phyloP scores from a whole-genome alignment of 2,797 vertebrate genomes.

The Mastacembelus armatus region DNA sequence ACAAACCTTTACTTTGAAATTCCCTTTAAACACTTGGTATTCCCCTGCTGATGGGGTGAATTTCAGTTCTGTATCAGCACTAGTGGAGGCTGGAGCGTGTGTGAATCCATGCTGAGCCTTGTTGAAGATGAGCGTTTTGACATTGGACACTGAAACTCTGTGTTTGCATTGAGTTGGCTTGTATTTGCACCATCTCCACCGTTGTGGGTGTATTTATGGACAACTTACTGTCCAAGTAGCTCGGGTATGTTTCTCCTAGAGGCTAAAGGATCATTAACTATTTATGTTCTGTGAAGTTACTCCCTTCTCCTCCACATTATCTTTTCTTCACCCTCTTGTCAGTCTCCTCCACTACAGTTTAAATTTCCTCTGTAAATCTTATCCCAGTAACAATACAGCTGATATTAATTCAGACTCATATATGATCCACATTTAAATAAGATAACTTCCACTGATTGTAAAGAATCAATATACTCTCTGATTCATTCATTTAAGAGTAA shows the following conservation, averaged over 20 bases:
- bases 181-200: conserved; percentile 51
- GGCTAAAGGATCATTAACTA: conserved; percentile 63
- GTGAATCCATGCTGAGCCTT: not conserved
- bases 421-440: too few species aligned
- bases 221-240: conserved; percentile 56
- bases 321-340: conserved; percentile 28
- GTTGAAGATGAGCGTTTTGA: not conserved
- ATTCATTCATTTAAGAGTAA: too few species aligned
- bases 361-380: conserved; percentile 30
- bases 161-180: conserved; percentile 45
- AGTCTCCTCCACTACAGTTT: conserved; percentile 14
- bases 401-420: too few species aligned
- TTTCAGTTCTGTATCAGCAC: conserved; percentile 3
- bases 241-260: conserved; percentile 47
- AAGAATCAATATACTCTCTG: too few species aligned
- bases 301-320: conserved; percentile 27
- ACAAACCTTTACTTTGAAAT: conserved; percentile 34
- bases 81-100: not conserved
- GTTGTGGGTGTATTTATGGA: conserved; percentile 55
- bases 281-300: conserved; percentile 58
- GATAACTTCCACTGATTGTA: too few species aligned
- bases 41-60: conserved; percentile 15
- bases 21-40: conserved; percentile 35
- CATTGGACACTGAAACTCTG: conserved; percentile 4
- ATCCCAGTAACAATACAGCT: not conserved